phyloP scores from a whole-genome alignment of 2,113 vertebrate species.

The Anhinga rufa region DNA sequence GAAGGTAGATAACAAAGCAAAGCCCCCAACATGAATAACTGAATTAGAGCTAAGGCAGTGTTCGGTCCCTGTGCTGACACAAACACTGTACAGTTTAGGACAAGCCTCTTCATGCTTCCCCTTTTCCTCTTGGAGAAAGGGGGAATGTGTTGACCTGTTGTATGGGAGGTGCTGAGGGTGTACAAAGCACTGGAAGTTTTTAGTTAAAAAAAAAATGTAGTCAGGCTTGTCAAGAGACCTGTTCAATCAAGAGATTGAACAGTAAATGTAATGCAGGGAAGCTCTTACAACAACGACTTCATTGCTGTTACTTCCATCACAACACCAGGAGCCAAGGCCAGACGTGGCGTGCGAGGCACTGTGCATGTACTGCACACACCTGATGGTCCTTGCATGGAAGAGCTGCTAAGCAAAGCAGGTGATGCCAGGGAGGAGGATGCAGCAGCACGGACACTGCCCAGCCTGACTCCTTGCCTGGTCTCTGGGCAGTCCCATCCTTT shows the following conservation, averaged over 20 bases:
- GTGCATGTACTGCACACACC: accelerated
- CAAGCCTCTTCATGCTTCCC: neutral
- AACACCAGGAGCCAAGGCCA: neutral
- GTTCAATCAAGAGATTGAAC: no score
- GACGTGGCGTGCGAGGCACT: neutral
- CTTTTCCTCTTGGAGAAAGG: neutral
- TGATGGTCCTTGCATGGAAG: accelerated
- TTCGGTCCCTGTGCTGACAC: neutral
- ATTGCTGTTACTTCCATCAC: neutral
- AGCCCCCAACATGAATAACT: neutral
- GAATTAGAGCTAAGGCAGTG: neutral
- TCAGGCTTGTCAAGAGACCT: neutral
- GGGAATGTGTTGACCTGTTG: neutral
- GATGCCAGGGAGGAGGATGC: neutral
- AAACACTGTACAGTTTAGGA: neutral
- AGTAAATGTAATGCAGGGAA: neutral
- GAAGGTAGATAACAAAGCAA: neutral
- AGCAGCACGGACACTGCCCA: accelerated
- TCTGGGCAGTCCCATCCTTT: neutral
- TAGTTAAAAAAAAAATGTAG: neutral
- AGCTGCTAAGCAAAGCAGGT: neutral
- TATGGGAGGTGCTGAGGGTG: neutral
- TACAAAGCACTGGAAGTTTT: neutral
- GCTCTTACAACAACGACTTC: neutral
- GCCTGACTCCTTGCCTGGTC: neutral